Base-by-base conservation (phyloP, 2,113 vertebrate genomes). In the Alethe castanea region DNA sequence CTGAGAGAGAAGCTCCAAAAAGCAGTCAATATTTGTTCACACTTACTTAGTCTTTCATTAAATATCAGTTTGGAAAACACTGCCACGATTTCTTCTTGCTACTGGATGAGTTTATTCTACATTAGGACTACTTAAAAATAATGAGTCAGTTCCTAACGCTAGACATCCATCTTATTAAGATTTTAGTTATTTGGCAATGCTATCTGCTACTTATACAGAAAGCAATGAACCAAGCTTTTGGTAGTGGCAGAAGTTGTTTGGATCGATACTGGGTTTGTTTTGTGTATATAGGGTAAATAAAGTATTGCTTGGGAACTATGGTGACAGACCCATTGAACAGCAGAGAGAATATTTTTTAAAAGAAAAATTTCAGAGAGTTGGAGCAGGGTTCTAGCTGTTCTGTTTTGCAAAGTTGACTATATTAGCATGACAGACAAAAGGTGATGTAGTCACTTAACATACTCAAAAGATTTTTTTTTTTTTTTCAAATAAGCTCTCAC, bases 11-110 rank as follows among this genome's bases (percentile, higher is more conserved):
- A 96, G 72, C 36, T 94, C 60, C 57, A 56, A 48, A 88, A 86
- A 45, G 60, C 85, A 90, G 79, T 86, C 74, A 82, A 9, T 95
- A 83, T 92, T 92, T 94, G 73, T 83, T 94, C 87, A 78, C 82
- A 86, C 85, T 93, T 92, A 47, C 67, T 88, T 89, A 72, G n/a
- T 64, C 4, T 81, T 81, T 86, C 79, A 82, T 66, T 94, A 95
- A 96, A 93, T 94, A 74, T 14, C 77, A 60, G 33, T 94, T 94
- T 93, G 64, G 56, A 84, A 94, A 90, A 92, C 5, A 7, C 22
- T 82, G 29, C 64, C 33, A 4, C 86, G 47, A 73, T 92, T 93
- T 86, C 24, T 88, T 90, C 67, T 66, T 90, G 42, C 66, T 71
- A 12, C 73, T 85, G 45, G n/a, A n/a, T 87, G 60, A 94, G 40